Evolutionary conservation across 2,888 invertebrate species (phyloP).

Genomic region (Seira ritae): DNA sequence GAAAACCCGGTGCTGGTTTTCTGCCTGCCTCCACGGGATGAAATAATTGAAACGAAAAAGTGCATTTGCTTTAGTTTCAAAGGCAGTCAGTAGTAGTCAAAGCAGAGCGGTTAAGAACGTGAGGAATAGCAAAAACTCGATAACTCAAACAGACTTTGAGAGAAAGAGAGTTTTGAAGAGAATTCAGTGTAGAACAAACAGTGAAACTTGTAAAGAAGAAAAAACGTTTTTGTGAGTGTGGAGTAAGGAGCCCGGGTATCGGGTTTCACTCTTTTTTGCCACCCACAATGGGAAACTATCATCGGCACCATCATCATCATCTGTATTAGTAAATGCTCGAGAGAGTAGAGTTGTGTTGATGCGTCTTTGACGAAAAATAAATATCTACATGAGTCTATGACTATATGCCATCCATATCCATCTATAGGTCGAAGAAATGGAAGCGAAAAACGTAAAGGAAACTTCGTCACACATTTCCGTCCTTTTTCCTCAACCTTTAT

Average conservation of each 20-base stretch:
- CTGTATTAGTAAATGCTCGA: conserved; percentile 37
- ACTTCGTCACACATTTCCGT: conserved; percentile 51
- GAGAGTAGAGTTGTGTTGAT: conserved; percentile 2
- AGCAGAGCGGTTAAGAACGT: conserved; percentile 32
- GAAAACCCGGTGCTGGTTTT: too few species aligned
- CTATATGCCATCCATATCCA: too few species aligned
- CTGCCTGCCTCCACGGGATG: background rate
- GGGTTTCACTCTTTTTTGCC: conserved; percentile 72
- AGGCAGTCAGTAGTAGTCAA: conserved; percentile 24
- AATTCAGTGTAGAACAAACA: conserved; percentile 62
- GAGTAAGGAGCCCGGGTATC: conserved; percentile 73
- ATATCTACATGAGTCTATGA: background rate
- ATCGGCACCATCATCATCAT: conserved; percentile 50
- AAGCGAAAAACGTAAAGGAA: background rate
- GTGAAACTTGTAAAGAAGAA: conserved; percentile 53
- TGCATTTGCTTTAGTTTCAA: conserved; percentile 33
- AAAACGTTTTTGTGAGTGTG: conserved; percentile 38
- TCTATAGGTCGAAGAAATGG: background rate
- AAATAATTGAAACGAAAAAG: conserved; percentile 39
- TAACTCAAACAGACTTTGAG: conserved; percentile 1
- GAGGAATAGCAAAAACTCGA: conserved; percentile 49
- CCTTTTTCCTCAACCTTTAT: conserved; percentile 39
- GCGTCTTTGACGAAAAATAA: background rate
- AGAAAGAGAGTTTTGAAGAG: conserved; percentile 33
- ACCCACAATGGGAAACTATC: conserved; percentile 73